phyloP scores from a whole-genome alignment of 2,888 invertebrate species.

The Scrobipalpa atriplicella region DNA sequence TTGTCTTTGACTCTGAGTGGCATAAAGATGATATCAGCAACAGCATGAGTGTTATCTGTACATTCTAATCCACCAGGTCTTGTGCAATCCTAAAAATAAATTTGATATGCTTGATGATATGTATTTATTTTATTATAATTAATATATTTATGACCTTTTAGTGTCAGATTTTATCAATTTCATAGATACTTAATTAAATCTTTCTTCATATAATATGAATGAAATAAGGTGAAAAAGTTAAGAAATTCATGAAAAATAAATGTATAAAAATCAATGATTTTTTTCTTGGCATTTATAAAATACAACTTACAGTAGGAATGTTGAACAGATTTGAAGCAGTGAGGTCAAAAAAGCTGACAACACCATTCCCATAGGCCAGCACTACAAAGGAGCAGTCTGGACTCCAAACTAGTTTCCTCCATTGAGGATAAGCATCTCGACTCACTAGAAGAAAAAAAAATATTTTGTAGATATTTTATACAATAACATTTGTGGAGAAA shows the following conservation, averaged over 20 bases:
- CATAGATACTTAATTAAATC: too few species aligned
- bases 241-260: too few species aligned
- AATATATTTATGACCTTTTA: too few species aligned
- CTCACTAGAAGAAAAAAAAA: slow-evolving; percentile 66
- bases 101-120: neutral
- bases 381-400: slow-evolving; percentile 88
- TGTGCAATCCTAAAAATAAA: slow-evolving; percentile 68
- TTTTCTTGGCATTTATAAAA: neutral
- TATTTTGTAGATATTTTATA: neutral
- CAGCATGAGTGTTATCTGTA: slow-evolving; percentile 81
- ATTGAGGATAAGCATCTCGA: slow-evolving; percentile 87
- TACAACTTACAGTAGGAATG: slow-evolving; percentile 81
- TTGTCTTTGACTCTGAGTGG: slow-evolving; percentile 81
- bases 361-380: slow-evolving; percentile 87
- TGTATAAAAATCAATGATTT: too few species aligned
- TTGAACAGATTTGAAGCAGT: slow-evolving; percentile 86
- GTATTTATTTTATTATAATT: too few species aligned
- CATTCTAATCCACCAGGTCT: slow-evolving; percentile 76
- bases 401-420: slow-evolving; percentile 88
- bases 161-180: too few species aligned
- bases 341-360: slow-evolving; percentile 87
- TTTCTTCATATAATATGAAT: too few species aligned
- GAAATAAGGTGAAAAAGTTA: too few species aligned
- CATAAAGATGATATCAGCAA: slow-evolving; percentile 86
- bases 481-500: neutral